Base-by-base conservation (phyloP, 2,797 vertebrate species). In the Aeoliscus strigatus region DNA sequence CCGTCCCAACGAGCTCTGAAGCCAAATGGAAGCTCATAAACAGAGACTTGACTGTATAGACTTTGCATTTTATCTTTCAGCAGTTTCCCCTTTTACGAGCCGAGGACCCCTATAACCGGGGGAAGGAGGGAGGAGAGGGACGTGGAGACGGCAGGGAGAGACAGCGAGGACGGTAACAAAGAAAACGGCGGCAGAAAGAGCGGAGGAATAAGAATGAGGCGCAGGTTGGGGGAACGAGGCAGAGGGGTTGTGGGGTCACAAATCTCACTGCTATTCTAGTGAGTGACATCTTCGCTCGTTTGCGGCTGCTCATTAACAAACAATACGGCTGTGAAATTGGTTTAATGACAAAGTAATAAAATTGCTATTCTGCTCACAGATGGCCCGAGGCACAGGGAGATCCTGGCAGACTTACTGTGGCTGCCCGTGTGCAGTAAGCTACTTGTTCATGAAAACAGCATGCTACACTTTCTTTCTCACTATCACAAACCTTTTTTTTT, bases 261-360 rank as follows among this genome's bases (percentile, higher is more conserved):
- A 95, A 98, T 96, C 94, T 96, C 86, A 89, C 91, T 88, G 94
- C 91, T 94, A 93, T 96, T 97, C 92, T 91, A 91, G 90, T 90
- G 90, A 88, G 91, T 94, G 94, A 96, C 94, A 94, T 93, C 92
- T 94, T 89, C 76, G 85, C 94, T 97, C 94, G 91, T 97, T 97
- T 94, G 94, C 88, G 87, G 92, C 92, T 95, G 92, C 93, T 98
- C 94, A 96, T 97, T 98, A 98, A 97, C 94, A 98, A 97, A 97
- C 95, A 98, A 97, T 95, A 96, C 94, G 93, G 94, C 93, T 94
- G 94, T 96, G 94, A 98, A 98, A 98, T 98, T 97, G 94, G 93
- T 98, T 97, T 98, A 98, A 98, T 98, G 95, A 96, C 94, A 97
- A 94, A 96, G 95, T 97, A 96, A 98, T 97, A 97, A 97, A 97